Percentiles rank a stretch among this genome's conserved stretches.
phyloP scores from a whole-genome alignment of 2,113 vertebrate genomes.

The Microcebus murinus region DNA sequence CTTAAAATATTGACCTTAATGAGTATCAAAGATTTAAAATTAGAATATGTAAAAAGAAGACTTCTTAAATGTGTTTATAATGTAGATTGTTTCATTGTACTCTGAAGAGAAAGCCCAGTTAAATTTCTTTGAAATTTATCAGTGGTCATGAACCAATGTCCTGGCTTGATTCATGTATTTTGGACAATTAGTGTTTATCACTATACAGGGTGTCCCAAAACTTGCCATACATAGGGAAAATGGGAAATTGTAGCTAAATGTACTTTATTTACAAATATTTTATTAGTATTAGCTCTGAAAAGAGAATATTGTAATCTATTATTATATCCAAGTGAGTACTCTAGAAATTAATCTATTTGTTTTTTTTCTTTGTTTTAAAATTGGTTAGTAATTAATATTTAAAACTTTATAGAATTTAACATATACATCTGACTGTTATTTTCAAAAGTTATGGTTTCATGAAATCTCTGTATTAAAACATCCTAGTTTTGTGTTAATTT shows the following conservation, averaged over 20 bases:
- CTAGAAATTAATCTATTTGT: neutral
- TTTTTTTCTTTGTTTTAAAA: conserved; percentile 44
- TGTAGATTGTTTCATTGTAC: conserved; percentile 16
- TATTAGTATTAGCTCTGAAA: conserved; percentile 38
- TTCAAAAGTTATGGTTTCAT: conserved; percentile 43
- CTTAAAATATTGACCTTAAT: conserved; percentile 26
- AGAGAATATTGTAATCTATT: conserved; percentile 7
- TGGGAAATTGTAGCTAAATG: no score
- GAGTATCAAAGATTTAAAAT: conserved; percentile 40
- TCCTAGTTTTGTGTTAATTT: conserved; percentile 36
- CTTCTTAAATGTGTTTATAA: conserved; percentile 35
- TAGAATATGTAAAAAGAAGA: conserved; percentile 39
- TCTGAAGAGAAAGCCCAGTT: neutral
- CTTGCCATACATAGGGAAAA: no score
- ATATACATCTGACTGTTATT: neutral
- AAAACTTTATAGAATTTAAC: conserved; percentile 44
- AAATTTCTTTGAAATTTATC: conserved; percentile 8
- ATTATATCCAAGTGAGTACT: neutral
- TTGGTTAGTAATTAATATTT: conserved; percentile 13
- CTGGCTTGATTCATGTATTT: neutral
- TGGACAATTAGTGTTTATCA: conserved; percentile 11
- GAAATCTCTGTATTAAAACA: conserved; percentile 15
- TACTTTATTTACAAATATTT: neutral
- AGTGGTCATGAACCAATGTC: neutral
- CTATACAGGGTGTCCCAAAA: neutral